Base-by-base conservation (phyloP, 2,888 invertebrate species). In the Oscheius onirici region DNA sequence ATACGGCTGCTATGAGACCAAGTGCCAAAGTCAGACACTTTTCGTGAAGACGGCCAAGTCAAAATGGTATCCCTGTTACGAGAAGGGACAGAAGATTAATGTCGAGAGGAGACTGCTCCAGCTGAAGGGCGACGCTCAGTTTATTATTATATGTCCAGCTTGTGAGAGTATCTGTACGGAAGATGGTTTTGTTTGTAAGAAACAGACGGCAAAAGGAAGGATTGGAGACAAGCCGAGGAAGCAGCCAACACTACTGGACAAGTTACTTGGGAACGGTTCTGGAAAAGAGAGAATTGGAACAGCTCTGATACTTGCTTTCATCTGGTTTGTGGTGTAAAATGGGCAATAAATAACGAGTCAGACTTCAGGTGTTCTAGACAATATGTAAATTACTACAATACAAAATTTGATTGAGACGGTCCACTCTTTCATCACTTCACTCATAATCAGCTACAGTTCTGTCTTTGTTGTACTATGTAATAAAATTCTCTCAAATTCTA, bases 1-100 rank as follows among this genome's bases (percentile, higher is more conserved):
- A 26, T 41, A 58, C 17, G 58, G 58, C 34, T 58, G 58, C 17
- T 58, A 40, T 17, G 58, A 58, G 58, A 2, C 8, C 17, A 58
- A 58, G 17, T 58, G 58, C 41, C n/a, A 58, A 10, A n/a, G 40
- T 10, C 40, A 41, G 8, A 41, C n/a, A 13, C 10, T 58, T 3
- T 58, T 34, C 40, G 17, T 58, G 1, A 58, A 58, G 41, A 40
- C 58, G 11, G 58, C 58, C 13, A 34, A 40, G 20, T 34, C 34
- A 3, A 58, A 58, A 17, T 58, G 34, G 40, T 58, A 58, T n/a
- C 58, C 8, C 15, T 58, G 58, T 17, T 58, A 41, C 17, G 3
- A 58, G 34, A 22, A 58, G 1, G 41, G 58, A 26, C 58, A 58
- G 34, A 11, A 1, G 20, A 58, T 58, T 20, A 17, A 41, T 40